A percentile compares a stretch with the other conserved stretches of the same genome.
Conservation (phyloP, 1,140 invertebrate genomes). For the Leptestheria dahalacensis region DNA sequence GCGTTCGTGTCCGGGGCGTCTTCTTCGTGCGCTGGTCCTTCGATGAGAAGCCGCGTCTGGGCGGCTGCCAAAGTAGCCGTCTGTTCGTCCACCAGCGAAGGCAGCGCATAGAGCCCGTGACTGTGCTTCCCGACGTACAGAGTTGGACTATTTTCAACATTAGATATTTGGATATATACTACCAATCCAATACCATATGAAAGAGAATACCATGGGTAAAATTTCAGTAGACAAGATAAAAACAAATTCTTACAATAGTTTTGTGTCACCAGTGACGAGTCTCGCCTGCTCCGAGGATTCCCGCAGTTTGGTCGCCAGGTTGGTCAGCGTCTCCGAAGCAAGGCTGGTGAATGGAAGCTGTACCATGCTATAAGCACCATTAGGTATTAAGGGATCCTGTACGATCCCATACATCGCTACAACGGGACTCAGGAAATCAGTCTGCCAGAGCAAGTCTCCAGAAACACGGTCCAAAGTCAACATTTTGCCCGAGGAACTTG, state of each 20-base stretch:
- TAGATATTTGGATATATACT: no score
- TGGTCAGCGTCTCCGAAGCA: slow-evolving; percentile 64
- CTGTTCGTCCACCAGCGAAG: slow-evolving; percentile 74
- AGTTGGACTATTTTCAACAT: slow-evolving; percentile 77
- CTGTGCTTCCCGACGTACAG: slow-evolving; percentile 83
- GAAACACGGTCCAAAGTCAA: slow-evolving; percentile 57
- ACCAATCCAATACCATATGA: no score
- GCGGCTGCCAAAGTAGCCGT: slow-evolving; percentile 45
- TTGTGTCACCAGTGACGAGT: slow-evolving; percentile 46
- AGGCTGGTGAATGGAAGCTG: slow-evolving; percentile 80
- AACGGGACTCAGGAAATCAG: slow-evolving; percentile 72
- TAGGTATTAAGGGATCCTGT: slow-evolving; percentile 28
- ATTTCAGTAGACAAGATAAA: no score
- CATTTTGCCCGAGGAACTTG: slow-evolving; percentile 69
- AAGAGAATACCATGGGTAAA: no score
- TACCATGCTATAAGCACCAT: slow-evolving; percentile 45
- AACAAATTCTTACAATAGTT: slow-evolving; percentile 50
- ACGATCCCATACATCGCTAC: slow-evolving; percentile 75
- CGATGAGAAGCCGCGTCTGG: slow-evolving; percentile 40
- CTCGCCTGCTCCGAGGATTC: slow-evolving; percentile 25
- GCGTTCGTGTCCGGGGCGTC: background rate
- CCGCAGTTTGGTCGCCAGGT: slow-evolving; percentile 44
- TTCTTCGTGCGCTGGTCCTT: slow-evolving; percentile 39
- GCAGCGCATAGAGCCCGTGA: slow-evolving; percentile 76
- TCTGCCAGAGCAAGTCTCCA: slow-evolving; percentile 68